Percentiles rank a stretch among this genome's conserved stretches.
Evolutionary conservation across 2,888 invertebrate genomes (phyloP).

Genomic region (Dicranocentrus wangi): DNA sequence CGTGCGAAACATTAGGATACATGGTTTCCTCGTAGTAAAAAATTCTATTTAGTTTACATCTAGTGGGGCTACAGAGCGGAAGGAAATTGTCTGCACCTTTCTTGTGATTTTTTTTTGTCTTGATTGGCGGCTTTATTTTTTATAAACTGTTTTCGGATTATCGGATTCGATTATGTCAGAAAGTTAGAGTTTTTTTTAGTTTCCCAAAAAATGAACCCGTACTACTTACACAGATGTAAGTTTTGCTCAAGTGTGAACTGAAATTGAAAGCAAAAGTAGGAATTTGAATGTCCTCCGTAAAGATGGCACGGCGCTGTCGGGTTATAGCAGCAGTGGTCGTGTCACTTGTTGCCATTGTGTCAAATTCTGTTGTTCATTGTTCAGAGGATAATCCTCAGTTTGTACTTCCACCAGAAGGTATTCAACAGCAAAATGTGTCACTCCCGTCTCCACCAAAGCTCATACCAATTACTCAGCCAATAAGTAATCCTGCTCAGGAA

Average conservation of each 20-base stretch:
- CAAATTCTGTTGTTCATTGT: background rate
- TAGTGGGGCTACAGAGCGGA: conserved; percentile 33
- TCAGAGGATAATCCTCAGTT: conserved; percentile 20
- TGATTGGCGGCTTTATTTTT: background rate
- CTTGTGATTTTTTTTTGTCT: background rate
- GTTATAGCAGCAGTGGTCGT: conserved; percentile 29
- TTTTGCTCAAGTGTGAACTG: background rate
- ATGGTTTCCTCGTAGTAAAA: conserved; percentile 9
- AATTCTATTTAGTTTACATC: conserved; percentile 25
- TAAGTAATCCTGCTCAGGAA: background rate
- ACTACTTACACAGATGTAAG: background rate
- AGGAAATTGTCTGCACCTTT: conserved; percentile 1
- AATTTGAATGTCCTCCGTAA: background rate
- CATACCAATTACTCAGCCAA: background rate
- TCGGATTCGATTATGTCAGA: too few relatives aligned
- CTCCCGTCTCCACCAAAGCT: background rate
- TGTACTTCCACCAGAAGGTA: conserved; percentile 19
- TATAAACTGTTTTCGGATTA: background rate
- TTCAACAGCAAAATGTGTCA: conserved; percentile 10
- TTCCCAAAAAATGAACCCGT: background rate
- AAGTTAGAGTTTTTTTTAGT: background rate
- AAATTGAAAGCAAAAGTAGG: background rate
- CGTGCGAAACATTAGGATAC: background rate
- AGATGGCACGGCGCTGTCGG: conserved; percentile 45
- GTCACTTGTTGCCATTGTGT: background rate